A percentile compares a stretch with the other conserved stretches of the same genome.
Evolutionary conservation across 2,797 vertebrate genomes (phyloP).

Genomic region (Scyliorhinus canicula): DNA sequence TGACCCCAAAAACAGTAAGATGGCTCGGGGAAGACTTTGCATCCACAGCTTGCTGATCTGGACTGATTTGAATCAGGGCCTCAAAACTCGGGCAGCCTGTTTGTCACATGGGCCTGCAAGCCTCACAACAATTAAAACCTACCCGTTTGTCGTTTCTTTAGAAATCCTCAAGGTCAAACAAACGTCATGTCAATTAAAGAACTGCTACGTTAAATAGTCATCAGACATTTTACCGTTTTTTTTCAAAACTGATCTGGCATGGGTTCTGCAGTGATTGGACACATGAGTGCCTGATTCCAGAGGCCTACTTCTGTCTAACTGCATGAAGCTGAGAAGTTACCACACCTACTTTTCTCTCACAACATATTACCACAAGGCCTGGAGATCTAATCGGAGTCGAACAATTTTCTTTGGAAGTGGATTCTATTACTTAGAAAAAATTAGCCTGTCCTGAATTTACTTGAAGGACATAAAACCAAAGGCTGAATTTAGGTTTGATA

Average conservation of each 20-base stretch:
- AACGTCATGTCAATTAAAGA: not conserved
- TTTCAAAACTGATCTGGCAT: not conserved
- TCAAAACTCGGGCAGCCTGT: not conserved
- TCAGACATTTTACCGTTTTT: not conserved
- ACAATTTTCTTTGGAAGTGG: not conserved
- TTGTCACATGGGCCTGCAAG: not conserved
- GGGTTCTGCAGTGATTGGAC: not conserved
- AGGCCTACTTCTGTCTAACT: not conserved
- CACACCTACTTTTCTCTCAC: not conserved
- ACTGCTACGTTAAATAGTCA: not conserved
- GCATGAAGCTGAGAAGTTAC: not conserved
- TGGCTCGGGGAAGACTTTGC: not conserved
- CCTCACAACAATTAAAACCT: not conserved
- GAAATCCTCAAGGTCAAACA: not conserved
- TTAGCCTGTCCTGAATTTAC: not conserved
- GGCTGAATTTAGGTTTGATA: not conserved
- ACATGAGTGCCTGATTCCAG: not conserved
- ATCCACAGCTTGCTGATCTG: not conserved
- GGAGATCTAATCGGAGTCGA: not conserved
- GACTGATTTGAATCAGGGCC: not conserved
- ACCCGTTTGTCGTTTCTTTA: not conserved
- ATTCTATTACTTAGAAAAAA: not conserved
- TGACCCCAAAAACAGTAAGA: not conserved
- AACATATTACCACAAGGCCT: not conserved
- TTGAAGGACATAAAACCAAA: no score